phyloP scores from a whole-genome alignment of 2,797 vertebrate genomes.

The Anisognathus igniventris region DNA sequence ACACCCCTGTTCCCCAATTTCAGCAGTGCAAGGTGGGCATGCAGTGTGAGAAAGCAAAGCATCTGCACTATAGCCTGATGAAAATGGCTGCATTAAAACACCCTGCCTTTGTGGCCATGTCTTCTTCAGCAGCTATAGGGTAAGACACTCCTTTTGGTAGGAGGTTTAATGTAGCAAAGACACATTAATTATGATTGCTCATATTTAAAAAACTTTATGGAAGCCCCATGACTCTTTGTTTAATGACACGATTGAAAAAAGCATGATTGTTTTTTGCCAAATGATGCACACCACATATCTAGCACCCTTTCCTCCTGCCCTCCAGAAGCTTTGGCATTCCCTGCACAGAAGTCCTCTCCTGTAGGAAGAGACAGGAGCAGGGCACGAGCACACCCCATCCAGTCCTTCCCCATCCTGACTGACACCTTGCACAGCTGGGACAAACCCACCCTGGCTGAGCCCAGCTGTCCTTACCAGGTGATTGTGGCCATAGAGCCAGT shows the following conservation, averaged over 20 bases:
- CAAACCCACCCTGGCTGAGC: background rate
- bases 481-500: slow-evolving; percentile 73
- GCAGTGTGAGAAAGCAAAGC: background rate
- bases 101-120: background rate
- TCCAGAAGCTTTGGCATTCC: background rate
- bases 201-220: background rate
- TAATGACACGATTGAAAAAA: background rate
- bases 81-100: background rate
- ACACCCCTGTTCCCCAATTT: background rate
- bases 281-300: background rate
- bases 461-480: slow-evolving; percentile 54
- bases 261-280: background rate
- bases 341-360: background rate
- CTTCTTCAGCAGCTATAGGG: background rate
- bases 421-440: background rate
- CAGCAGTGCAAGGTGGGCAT: background rate
- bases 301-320: background rate
- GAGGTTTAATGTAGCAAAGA: background rate
- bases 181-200: background rate
- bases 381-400: fast-evolving
- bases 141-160: background rate
- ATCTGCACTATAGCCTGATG: background rate
- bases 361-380: background rate
- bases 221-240: background rate
- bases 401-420: background rate